phyloP scores from a whole-genome alignment of 1,140 invertebrate species.

The Nomia melanderi region DNA sequence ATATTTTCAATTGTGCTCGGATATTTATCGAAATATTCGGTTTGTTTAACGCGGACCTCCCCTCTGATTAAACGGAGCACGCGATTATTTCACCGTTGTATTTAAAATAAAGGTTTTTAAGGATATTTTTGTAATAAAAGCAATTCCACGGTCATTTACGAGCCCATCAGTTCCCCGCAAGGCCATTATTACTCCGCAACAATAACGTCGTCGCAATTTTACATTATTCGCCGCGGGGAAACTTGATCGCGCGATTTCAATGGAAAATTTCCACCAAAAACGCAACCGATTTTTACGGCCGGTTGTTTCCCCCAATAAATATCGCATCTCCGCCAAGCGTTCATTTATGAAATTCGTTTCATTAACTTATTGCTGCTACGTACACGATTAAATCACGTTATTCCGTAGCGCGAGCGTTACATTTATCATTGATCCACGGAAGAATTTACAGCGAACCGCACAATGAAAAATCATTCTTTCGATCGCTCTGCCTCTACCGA shows the following conservation, averaged over 20 bases:
- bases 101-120: not conserved
- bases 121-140: too few relatives aligned
- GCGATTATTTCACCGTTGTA: too few relatives aligned
- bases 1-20: too few relatives aligned
- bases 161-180: constrained; percentile 4
- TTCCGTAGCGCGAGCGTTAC: not conserved
- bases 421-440: too few relatives aligned
- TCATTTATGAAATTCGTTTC: not conserved
- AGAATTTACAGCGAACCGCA: too few relatives aligned
- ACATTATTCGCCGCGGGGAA: constrained; percentile 20
- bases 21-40: too few relatives aligned
- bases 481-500: too few relatives aligned
- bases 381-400: not conserved
- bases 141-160: not conserved
- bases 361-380: not conserved
- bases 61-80: too few relatives aligned
- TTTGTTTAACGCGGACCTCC: too few relatives aligned
- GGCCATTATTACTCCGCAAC: not conserved
- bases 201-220: constrained; percentile 4
- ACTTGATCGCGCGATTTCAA: constrained; percentile 8
- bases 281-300: constrained; percentile 16
- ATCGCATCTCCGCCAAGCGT: not conserved
- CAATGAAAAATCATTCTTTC: too few relatives aligned
- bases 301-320: not conserved
- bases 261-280: not conserved